phyloP scores from a whole-genome alignment of 2,888 invertebrate genomes.

The Apantesis nais region DNA sequence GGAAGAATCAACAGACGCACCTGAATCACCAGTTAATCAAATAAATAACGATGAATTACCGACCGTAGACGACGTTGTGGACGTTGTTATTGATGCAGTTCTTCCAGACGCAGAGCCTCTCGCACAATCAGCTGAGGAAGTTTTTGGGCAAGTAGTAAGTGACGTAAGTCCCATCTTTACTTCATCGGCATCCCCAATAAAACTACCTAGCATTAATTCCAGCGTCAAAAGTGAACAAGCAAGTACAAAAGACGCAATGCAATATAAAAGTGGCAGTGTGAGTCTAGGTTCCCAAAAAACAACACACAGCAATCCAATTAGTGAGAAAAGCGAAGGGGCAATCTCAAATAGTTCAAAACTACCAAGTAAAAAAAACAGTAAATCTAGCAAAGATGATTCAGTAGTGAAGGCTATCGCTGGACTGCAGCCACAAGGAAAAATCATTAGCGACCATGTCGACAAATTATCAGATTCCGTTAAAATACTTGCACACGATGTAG shows the following conservation, averaged over 20 bases:
- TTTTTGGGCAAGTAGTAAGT: background rate
- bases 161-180: constrained; percentile 3
- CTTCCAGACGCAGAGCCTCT: constrained; percentile 6
- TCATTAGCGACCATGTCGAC: constrained; percentile 60
- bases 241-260: constrained; percentile 2
- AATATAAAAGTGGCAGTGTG: background rate
- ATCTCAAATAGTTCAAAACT: constrained; percentile 21
- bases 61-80: constrained; percentile 2
- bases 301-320: constrained; percentile 1
- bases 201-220: background rate
- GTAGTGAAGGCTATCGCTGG: constrained; percentile 46
- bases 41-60: constrained; percentile 12
- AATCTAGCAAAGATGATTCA: constrained; percentile 36
- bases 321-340: constrained; percentile 3
- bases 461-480: constrained; percentile 60
- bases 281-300: constrained; percentile 13
- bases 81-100: constrained; percentile 12
- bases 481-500: constrained; percentile 52
- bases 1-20: constrained; percentile 34
- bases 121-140: constrained; percentile 10
- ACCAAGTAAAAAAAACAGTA: constrained; percentile 19
- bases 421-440: constrained; percentile 58
- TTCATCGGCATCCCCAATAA: constrained; percentile 6
- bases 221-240: constrained; percentile 1
- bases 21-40: constrained; percentile 29